A percentile compares a stretch with the other conserved stretches of the same genome.
These are phyloP conservation scores for Ceryle rudis DNA, from an alignment of 2,797 vertebrate genomes.

Conservation along the genomic window DNA sequence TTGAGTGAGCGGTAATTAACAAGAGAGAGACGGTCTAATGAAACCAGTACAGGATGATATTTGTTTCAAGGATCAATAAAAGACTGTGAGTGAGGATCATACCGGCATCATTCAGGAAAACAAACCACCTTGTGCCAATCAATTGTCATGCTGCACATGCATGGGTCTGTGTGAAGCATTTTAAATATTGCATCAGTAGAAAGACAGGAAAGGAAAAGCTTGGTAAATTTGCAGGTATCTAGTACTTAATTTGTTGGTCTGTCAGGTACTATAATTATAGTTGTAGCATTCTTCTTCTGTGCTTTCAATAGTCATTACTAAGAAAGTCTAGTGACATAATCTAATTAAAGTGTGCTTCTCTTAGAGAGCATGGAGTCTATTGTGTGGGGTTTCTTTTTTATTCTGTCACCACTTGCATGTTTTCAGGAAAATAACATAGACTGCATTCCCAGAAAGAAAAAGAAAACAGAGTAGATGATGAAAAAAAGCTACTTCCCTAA, in stretches of 20 bases:
- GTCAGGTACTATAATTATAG: constrained; percentile 66
- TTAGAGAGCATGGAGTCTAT: not conserved
- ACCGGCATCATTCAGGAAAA: constrained; percentile 81
- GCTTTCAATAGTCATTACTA: constrained; percentile 50
- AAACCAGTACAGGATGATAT: constrained; percentile 85
- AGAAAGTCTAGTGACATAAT: constrained; percentile 54
- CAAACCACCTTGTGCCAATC: constrained; percentile 82
- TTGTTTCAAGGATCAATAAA: constrained; percentile 87
- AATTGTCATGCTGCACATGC: constrained; percentile 70
- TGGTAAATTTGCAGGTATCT: not conserved
- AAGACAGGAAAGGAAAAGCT: not conserved
- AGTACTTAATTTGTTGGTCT: constrained; percentile 59
- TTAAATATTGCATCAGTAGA: constrained; percentile 49
- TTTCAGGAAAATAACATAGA: not conserved
- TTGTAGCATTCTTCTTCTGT: constrained; percentile 10
- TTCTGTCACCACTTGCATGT: not conserved
- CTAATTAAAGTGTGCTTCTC: constrained; percentile 56
- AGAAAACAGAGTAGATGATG: not conserved
- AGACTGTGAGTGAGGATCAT: constrained; percentile 78
- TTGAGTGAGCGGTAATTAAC: constrained; percentile 93
- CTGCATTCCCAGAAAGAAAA: not conserved
- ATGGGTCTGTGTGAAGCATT: constrained; percentile 28
- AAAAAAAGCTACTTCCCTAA: not conserved
- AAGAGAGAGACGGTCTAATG: constrained; percentile 84
- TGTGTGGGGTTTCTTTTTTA: not conserved